Conservation (phyloP, 2,113 vertebrate species). For the Chlorocebus sabaeus region DNA sequence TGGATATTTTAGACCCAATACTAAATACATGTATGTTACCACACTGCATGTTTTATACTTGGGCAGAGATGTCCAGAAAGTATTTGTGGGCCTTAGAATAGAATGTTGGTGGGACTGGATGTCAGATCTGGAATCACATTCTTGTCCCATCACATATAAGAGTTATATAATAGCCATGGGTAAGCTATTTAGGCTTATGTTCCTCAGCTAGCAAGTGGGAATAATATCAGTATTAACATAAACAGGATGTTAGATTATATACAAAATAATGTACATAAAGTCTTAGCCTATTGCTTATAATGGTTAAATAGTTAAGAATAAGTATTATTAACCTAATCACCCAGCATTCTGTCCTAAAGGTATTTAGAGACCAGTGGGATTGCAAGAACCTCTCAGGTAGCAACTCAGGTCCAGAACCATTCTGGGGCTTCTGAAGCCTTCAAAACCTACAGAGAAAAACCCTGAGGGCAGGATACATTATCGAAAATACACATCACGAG, state of each 20-base stretch:
- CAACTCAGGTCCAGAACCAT: neutral
- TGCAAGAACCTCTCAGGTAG: neutral
- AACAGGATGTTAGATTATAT: neutral
- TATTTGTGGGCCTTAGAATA: neutral
- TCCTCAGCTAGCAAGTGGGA: neutral
- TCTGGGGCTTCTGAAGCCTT: neutral
- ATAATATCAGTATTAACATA: slow-evolving; percentile 7
- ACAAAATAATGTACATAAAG: neutral
- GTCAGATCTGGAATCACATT: neutral
- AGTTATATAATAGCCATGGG: neutral
- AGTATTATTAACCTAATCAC: neutral
- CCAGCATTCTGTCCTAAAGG: neutral
- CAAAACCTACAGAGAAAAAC: neutral
- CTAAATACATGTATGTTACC: neutral
- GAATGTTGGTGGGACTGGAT: neutral
- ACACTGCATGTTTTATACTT: neutral
- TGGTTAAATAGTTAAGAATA: neutral
- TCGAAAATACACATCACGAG: neutral
- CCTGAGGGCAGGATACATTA: neutral
- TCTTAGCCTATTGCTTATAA: neutral
- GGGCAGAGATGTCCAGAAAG: neutral
- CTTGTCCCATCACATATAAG: neutral
- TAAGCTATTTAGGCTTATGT: slow-evolving; percentile 5
- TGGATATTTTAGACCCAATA: neutral
- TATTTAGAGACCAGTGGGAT: neutral